Evolutionary conservation across 2,113 vertebrate genomes (phyloP).

Genomic region (Felis chaus): DNA sequence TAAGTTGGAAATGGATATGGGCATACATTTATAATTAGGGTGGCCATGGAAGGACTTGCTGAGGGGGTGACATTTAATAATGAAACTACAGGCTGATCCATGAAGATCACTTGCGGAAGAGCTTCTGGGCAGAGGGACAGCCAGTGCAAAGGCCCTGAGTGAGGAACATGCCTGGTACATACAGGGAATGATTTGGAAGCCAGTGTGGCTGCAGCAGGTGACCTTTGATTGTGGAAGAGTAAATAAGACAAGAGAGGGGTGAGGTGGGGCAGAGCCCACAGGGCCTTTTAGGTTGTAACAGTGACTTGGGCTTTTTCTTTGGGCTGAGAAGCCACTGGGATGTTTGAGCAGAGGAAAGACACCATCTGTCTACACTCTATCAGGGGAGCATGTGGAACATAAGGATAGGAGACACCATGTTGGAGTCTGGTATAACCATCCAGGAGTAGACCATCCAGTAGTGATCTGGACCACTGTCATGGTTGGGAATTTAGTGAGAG

Average conservation of each 20-base stretch:
- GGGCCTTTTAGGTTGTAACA: not conserved
- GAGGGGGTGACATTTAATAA: not conserved
- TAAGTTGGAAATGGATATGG: not conserved
- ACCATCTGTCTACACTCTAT: not conserved
- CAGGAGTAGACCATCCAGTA: not conserved
- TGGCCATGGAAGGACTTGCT: not conserved
- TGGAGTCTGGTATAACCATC: not conserved
- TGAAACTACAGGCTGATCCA: not conserved
- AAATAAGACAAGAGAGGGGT: not conserved
- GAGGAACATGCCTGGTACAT: not conserved
- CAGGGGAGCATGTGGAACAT: not conserved
- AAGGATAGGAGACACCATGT: not conserved
- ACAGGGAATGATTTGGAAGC: not conserved
- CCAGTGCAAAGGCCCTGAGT: not conserved
- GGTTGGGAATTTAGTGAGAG: not conserved
- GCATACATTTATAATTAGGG: not conserved
- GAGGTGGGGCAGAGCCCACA: rapidly evolving
- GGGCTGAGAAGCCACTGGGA: not conserved
- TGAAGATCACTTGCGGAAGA: not conserved
- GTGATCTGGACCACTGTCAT: not conserved
- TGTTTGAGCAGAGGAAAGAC: not conserved
- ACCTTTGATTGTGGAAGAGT: not conserved
- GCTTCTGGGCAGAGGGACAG: not conserved
- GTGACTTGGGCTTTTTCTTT: not conserved
- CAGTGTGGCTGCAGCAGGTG: not conserved